Conservation (phyloP, 1,140 invertebrate genomes). For the Tetraneura akinire region DNA sequence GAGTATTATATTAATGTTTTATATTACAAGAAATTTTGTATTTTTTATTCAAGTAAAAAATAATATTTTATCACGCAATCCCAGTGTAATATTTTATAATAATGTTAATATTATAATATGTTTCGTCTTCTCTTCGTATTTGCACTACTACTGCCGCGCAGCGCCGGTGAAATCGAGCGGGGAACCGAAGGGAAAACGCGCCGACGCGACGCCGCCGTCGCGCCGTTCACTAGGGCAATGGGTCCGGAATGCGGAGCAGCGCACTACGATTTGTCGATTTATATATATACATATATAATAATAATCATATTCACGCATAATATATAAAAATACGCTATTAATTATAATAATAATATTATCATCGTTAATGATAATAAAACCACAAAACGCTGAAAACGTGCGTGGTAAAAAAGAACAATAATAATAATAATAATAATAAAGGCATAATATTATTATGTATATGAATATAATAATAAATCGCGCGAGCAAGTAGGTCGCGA, state of each 20-base stretch:
- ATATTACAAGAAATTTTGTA: background rate
- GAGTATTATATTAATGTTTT: too few relatives aligned
- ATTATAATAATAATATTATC: background rate
- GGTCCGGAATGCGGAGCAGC: constrained; percentile 49
- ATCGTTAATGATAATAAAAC: constrained; percentile 25
- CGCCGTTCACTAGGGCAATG: constrained; percentile 48
- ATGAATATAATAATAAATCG: constrained; percentile 10
- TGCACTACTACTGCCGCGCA: too few relatives aligned
- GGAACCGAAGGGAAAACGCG: background rate
- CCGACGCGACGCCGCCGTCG: background rate
- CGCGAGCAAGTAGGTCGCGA: constrained; percentile 32
- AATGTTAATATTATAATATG: constrained; percentile 24
- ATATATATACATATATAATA: background rate
- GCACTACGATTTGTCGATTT: constrained; percentile 10
- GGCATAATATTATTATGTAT: constrained; percentile 19
- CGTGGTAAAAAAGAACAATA: background rate
- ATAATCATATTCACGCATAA: background rate
- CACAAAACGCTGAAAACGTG: background rate
- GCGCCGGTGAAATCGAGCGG: constrained; percentile 11
- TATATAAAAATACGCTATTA: background rate
- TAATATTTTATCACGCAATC: background rate
- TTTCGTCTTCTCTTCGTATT: background rate
- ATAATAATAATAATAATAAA: constrained; percentile 24
- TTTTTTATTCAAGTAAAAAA: too few relatives aligned
- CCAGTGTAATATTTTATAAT: background rate